Base-by-base conservation (phyloP, 1,140 invertebrate genomes). In the Brachionus rotundiformis region DNA sequence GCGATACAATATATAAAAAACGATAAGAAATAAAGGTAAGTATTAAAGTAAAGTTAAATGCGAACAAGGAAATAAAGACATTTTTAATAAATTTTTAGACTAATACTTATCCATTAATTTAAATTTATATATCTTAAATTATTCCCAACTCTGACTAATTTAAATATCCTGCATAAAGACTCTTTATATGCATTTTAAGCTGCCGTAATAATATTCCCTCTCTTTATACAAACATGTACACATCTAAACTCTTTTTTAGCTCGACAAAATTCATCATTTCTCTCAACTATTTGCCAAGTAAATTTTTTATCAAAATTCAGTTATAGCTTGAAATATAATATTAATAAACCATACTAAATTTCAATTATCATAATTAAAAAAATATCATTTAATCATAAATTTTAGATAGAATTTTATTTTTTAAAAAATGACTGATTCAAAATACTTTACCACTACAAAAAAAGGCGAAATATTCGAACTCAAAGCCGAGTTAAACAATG, bases 371-470 rank as follows among this genome's bases (percentile, higher is more conserved):
- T 54, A 54, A 54, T 54, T 54, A n/a, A 54, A 54, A 16, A 47
- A 36, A 54, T 19, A 10, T 5, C 7, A 19, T 25, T 23, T 25
- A 25, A 7, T 25, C 19, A 25, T 54, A 7, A 25, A 54, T 25
- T 54, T 54, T 54, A 54, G 47, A 54, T 54, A 54, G 47, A 54
- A n/a, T n/a, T n/a, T n/a, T n/a, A n/a, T 16, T 54, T 19, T 49
- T 49, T 16, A 33, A 33, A 90, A 90, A 85, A 99, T 99, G 96
- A 98, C 97, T 54, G 98, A 99, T 89, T 98, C 97, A 54, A 99
- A 99, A 88, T 99, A 99, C 90, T 99, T 99, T 86, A 98, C 96
- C 6, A 99, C 97, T 82, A 99, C 96, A 81, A 99, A 99, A 89
- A 99, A 99, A 88, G 97, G 95, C 85, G 96, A 98, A 90, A 98